Percentiles rank a stretch among this genome's conserved stretches.
Evolutionary conservation across 2,888 invertebrate species (phyloP).

Genomic region (Holacanthella duospinosa): DNA sequence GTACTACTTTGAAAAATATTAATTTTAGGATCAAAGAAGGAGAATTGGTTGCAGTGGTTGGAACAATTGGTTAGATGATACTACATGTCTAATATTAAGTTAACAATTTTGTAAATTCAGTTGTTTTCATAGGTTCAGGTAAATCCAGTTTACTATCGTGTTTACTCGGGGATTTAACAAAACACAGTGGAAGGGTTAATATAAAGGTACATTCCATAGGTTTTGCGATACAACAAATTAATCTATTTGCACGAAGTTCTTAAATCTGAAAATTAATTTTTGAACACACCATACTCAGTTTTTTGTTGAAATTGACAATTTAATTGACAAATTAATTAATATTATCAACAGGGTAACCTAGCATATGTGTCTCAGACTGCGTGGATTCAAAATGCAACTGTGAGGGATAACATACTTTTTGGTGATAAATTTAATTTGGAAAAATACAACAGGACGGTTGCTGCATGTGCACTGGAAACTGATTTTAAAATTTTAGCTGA

Average conservation of each 20-base stretch:
- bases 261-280: no score
- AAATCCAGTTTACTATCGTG: background rate
- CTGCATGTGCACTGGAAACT: slow-evolving; percentile 77
- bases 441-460: slow-evolving; percentile 67
- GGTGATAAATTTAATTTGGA: slow-evolving; percentile 61
- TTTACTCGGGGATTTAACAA: background rate
- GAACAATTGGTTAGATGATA: background rate
- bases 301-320: background rate
- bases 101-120: no score
- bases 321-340: background rate
- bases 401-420: slow-evolving; percentile 86
- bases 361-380: slow-evolving; percentile 91
- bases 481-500: slow-evolving; percentile 88
- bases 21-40: background rate
- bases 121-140: background rate
- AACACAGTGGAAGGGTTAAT: background rate
- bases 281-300: background rate
- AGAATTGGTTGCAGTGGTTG: slow-evolving; percentile 4
- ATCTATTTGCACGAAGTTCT: no score
- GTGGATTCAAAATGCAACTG: slow-evolving; percentile 94
- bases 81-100: background rate
- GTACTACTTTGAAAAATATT: background rate
- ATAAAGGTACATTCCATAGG: background rate
- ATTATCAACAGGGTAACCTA: slow-evolving; percentile 43
- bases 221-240: no score